Evolutionary conservation across 2,113 vertebrate genomes (phyloP), one percentile per base, ranked within the genome.

Genomic region (Calidris pygmaea): DNA sequence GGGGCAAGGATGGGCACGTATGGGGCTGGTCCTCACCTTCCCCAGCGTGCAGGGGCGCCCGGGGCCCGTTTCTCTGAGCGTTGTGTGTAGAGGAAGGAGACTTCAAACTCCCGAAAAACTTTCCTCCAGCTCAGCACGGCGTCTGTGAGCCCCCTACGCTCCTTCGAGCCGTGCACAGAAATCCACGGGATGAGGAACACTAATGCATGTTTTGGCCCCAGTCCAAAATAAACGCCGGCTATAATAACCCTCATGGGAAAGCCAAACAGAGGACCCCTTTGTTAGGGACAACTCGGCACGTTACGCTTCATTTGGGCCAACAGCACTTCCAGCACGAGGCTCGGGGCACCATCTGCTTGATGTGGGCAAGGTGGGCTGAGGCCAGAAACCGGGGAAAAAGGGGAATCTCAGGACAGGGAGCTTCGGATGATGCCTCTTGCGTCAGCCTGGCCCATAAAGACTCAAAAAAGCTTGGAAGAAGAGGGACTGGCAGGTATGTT

Each of bases 261-360:
- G 92, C 43, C 86, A 93, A 89, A 96, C 96, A 97, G 95, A 97
- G 81, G 91, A 96, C 8, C 76, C 93, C 94, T 93, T 97, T 96
- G 96, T 97, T 96, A 89, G 88, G 88, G 68, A 89, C 73, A 87
- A 32, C 80, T 68, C 86, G 0, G 92, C 90, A 29, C 3, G 53
- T 96, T 87, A 94, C 83, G 93, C 96, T 96, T 97, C 96, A 93
- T 67, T 97, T 65, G 96, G 92, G 90, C 90, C 96, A 97, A 95
- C 90, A 96, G 96, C 96, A 93, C 90, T 95, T 95, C 80, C 85
- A 90, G 86, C 93, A 96, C 65, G 83, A 97, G 93, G 88, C 93
- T 43, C 1, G 0, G 91, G 75, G 56, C 95, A 96, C 93, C 88
- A 83, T 83, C 93, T 94, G 95, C 95, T 95, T 95, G 96, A 93